Base-by-base conservation (phyloP, 2,797 vertebrate genomes). In the Alfaro cultratus region DNA sequence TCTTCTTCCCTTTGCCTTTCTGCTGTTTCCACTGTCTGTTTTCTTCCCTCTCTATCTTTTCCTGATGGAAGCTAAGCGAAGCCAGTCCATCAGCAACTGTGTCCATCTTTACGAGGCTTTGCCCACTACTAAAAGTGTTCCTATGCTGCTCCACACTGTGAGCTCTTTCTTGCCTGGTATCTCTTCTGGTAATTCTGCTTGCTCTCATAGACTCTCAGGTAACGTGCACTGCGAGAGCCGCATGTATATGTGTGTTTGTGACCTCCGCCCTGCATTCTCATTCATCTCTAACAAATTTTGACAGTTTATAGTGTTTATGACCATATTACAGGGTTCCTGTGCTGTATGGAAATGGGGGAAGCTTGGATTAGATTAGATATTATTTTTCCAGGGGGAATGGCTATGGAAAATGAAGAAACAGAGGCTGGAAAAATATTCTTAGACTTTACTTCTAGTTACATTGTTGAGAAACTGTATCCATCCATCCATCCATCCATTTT, bases 51-150 rank as follows among this genome's bases (percentile, higher is more conserved):
- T 94, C 94, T 93, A 89, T 88, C 95, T 83, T 94, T 94, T 86
- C 94, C 92, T 89, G 84, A 93, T 94, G 96, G 95, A 98, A 99
- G 98, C 98, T 95, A 99, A 99, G 96, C 96, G 98, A 97, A 99
- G 98, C 96, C 98, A 99, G 94, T 99, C 98, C 97, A 98, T 99
- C 98, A 98, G 97, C 98, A 99, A 98, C 97, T 99, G 98, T 98
- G 98, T 96, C 81, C 98, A 98, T 93, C 99, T 99, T 79, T 98
- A 95, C 96, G 99, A 99, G 97, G 96, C 96, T 98, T 97, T 99
- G 94, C 97, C 98, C 91, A 91, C 97, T 94, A 96, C 98, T 98
- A 99, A 98, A 97, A 99, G 98, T 89, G 97, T 98, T 83, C 99
- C 97, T 94, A 97, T 98, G 95, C 97, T 99, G 93, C 98, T 99